Percentiles rank a stretch among this genome's conserved stretches.
Conservation (phyloP, 1,140 invertebrate genomes). For the Lepidostoma basale region DNA sequence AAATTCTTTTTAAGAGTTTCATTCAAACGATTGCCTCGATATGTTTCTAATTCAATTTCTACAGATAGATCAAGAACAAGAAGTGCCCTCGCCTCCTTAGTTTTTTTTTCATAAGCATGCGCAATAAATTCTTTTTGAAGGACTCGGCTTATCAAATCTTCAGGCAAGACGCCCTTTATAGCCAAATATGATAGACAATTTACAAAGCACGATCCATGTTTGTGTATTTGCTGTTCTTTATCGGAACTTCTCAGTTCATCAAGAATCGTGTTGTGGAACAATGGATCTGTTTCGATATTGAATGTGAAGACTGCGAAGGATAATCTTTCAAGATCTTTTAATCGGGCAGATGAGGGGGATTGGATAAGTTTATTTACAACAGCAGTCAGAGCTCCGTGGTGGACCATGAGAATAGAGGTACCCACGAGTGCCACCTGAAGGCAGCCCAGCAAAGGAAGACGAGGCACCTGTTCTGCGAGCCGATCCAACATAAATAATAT, state of each 20-base stretch:
- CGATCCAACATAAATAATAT: slow-evolving; percentile 49
- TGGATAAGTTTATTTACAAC: slow-evolving; percentile 52
- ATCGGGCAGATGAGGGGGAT: slow-evolving; percentile 51
- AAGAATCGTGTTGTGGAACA: slow-evolving; percentile 56
- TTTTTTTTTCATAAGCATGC: slow-evolving; percentile 48
- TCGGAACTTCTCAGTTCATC: slow-evolving; percentile 54
- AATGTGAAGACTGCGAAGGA: slow-evolving; percentile 60
- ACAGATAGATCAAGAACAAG: slow-evolving; percentile 61
- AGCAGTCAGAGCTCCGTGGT: slow-evolving; percentile 50
- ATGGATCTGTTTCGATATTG: slow-evolving; percentile 50
- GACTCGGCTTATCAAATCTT: slow-evolving; percentile 58
- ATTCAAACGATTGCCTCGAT: slow-evolving; percentile 59
- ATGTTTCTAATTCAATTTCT: slow-evolving; percentile 63
- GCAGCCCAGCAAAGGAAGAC: slow-evolving; percentile 54
- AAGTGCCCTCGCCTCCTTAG: slow-evolving; percentile 53
- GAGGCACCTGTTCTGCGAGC: slow-evolving; percentile 52
- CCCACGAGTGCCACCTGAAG: slow-evolving; percentile 62
- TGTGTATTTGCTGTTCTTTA: slow-evolving; percentile 56
- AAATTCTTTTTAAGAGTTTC: slow-evolving; percentile 51
- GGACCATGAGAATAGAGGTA: slow-evolving; percentile 54
- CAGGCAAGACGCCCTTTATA: slow-evolving; percentile 56
- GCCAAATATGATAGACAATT: slow-evolving; percentile 58
- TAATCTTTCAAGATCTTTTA: slow-evolving; percentile 71
- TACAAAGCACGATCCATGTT: slow-evolving; percentile 53
- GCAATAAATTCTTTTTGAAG: slow-evolving; percentile 56